Base-by-base conservation (phyloP, 2,888 invertebrate species). In the Coremacera marginata region DNA sequence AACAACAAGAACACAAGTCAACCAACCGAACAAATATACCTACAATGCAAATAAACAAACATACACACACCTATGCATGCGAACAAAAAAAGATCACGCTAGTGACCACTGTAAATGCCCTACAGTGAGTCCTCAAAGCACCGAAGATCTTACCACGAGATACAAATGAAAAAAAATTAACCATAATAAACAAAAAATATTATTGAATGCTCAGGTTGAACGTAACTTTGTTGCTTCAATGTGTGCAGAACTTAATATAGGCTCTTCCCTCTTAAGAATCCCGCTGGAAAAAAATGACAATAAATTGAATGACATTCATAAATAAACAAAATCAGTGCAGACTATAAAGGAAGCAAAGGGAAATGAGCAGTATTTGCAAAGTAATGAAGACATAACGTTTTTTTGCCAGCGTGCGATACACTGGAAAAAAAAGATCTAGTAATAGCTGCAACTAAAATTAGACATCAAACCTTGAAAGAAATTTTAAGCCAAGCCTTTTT, bases 271-370 rank as follows among this genome's bases (percentile, higher is more conserved):
- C 86, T 86, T 86, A 83, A 9, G 14, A 57, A 34, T 19, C 25
- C 22, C 25, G 63, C 11, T 16, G 63, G 8, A 31, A n/a, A 60
- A 73, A 77, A 80, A 81, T 80, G 75, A 87, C 86, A 86, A 87
- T 87, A 87, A 87, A 87, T 87, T 87, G 86, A 86, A 87, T 86
- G 86, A 86, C 87, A 87, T 87, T 87, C 87, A 87, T 87, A 87
- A 87, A 87, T 87, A 87, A 87, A 87, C 84, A 87, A 87, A 85
- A 74, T 51, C 51, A 22, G 22, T 25, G 68, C 19, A 68, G 27
- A 49, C 25, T 2, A 67, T 37, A 14, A 22, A 44, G 49, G 44
- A 67, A 44, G 25, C 49, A 37, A 62, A 72, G 62, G 62, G 60
- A 55, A 75, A 75, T 68, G 57, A 37, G 49, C 44, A 74, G 25